These are phyloP conservation scores for Aphelenchoides besseyi DNA, from an alignment of 1,140 invertebrate genomes.

Conservation along the genomic window DNA sequence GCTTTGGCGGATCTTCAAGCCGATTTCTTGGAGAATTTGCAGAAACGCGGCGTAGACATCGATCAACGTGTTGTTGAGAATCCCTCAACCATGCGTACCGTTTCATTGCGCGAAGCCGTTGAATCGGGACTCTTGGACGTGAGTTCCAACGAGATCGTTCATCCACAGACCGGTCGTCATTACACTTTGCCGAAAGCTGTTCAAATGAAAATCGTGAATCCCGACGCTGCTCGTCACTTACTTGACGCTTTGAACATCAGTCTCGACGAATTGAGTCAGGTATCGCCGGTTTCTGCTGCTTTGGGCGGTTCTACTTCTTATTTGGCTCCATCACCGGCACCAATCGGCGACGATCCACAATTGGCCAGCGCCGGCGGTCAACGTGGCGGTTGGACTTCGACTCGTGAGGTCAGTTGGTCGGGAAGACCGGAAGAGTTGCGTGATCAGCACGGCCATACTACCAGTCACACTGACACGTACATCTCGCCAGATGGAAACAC, in stretches of 20 bases:
- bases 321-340: slow-evolving; percentile 12
- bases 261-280: slow-evolving; percentile 39
- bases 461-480: slow-evolving; percentile 17
- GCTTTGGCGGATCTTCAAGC: slow-evolving; percentile 57
- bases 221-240: slow-evolving; percentile 45
- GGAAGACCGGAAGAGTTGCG: slow-evolving; percentile 47
- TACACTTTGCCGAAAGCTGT: slow-evolving; percentile 57
- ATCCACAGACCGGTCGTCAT: slow-evolving; percentile 48
- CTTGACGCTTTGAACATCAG: slow-evolving; percentile 48
- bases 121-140: slow-evolving; percentile 61
- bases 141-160: slow-evolving; percentile 48
- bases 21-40: slow-evolving; percentile 55
- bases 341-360: slow-evolving; percentile 11
- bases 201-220: slow-evolving; percentile 57
- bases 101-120: slow-evolving; percentile 59
- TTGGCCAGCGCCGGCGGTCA: background rate
- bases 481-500: slow-evolving; percentile 25
- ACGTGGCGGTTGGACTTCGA: slow-evolving; percentile 19
- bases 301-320: background rate
- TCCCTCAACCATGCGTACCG: slow-evolving; percentile 48
- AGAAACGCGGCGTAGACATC: slow-evolving; percentile 49
- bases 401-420: slow-evolving; percentile 45
- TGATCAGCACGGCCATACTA: slow-evolving; percentile 20
- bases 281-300: slow-evolving; percentile 12
- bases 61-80: slow-evolving; percentile 57